A percentile compares a stretch with the other conserved stretches of the same genome.
These are phyloP conservation scores for Euthynnus affinis DNA, from an alignment of 2,797 vertebrate species.

Conservation along the genomic window DNA sequence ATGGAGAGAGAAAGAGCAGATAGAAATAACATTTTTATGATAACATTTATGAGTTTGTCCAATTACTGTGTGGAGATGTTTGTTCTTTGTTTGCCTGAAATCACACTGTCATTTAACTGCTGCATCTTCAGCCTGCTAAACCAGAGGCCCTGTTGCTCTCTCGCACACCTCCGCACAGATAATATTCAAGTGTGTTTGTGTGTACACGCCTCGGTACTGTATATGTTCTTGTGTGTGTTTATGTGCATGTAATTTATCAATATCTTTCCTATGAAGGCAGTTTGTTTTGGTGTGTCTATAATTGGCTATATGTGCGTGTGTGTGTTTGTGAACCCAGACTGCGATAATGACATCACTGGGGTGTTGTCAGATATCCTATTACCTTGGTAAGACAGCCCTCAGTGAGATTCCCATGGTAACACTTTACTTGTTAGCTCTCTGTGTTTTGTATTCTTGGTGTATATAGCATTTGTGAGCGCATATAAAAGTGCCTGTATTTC, in stretches of 20 bases:
- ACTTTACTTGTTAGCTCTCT: slow-evolving; percentile 47
- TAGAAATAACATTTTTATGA: slow-evolving; percentile 47
- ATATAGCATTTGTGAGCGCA: slow-evolving; percentile 7
- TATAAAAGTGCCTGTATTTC: slow-evolving; percentile 20
- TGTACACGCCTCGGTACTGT: too few relatives aligned
- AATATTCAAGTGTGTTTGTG: not conserved
- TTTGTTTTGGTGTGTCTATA: slow-evolving; percentile 44
- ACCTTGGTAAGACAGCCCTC: slow-evolving; percentile 46
- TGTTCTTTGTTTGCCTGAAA: slow-evolving; percentile 60
- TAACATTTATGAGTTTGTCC: slow-evolving; percentile 63
- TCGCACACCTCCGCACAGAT: slow-evolving; percentile 21
- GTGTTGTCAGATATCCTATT: slow-evolving; percentile 60
- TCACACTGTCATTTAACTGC: slow-evolving; percentile 46
- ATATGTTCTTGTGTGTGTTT: not conserved
- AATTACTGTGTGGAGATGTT: slow-evolving; percentile 51
- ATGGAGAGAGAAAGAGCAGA: not conserved
- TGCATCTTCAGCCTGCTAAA: slow-evolving; percentile 30
- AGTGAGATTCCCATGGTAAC: slow-evolving; percentile 58
- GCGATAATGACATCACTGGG: slow-evolving; percentile 63
- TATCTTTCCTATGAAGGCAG: slow-evolving; percentile 35
- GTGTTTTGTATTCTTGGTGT: slow-evolving; percentile 30
- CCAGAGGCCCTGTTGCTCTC: not conserved
- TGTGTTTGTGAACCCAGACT: slow-evolving; percentile 14
- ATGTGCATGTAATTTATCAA: slow-evolving; percentile 23
- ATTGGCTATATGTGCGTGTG: slow-evolving; percentile 41